These are phyloP conservation scores for Myocastor coypus DNA, from an alignment of 2,113 vertebrate species.

Conservation along the genomic window DNA sequence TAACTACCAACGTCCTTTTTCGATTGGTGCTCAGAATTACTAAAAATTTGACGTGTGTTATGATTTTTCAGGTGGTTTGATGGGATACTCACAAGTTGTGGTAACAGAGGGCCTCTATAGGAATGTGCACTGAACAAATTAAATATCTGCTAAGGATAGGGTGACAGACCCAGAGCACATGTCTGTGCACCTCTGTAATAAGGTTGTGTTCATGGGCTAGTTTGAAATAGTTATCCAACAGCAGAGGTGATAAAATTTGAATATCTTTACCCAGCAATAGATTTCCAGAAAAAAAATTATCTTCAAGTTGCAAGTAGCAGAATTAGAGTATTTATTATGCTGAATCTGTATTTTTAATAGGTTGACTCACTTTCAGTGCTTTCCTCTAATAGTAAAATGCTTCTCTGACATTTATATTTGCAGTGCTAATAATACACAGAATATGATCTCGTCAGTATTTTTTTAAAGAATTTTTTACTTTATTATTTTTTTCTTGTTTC, in stretches of 20 bases:
- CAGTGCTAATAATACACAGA: background rate
- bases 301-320: background rate
- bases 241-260: background rate
- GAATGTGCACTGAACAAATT: background rate
- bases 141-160: background rate
- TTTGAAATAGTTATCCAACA: constrained; percentile 11
- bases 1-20: background rate
- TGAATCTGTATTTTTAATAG: constrained; percentile 17
- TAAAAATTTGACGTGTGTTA: background rate
- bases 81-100: background rate
- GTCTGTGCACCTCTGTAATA: background rate
- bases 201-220: background rate
- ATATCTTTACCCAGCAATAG: background rate
- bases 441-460: too few relatives aligned
- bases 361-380: background rate
- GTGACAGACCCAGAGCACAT: background rate
- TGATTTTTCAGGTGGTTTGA: background rate
- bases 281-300: constrained; percentile 36
- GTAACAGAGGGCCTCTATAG: background rate
- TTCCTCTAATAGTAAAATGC: background rate
- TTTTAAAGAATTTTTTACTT: too few relatives aligned
- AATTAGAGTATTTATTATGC: background rate
- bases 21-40: background rate
- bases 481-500: too few relatives aligned
- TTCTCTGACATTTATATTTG: constrained; percentile 24